Base-by-base conservation (phyloP, 2,888 invertebrate genomes). In the Petrolisthes manimaculis region DNA sequence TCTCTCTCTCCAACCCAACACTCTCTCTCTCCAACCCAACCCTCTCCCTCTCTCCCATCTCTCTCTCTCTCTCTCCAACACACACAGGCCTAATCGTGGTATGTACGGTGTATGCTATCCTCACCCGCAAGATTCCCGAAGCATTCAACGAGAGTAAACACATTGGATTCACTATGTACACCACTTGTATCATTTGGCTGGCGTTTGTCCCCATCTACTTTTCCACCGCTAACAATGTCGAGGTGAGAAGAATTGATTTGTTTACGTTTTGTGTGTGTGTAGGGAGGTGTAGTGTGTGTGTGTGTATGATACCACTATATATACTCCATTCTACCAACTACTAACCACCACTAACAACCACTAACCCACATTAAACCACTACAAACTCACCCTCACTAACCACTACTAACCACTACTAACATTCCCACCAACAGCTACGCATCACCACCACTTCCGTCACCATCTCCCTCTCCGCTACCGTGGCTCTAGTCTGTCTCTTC, bases 121-220 rank as follows among this genome's bases (percentile, higher is more conserved):
- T 98, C 80, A 98, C 98, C 0, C 95, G 99, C 91, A 99, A 99
- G 94, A 97, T 99, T 91, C 99, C 99, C 0, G 99, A 99, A 93
- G 98, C 98, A 74, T 99, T 99, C 93, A 99, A 99, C 93, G 99
- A 98, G 94, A 98, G 98, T 92, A 98, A 98, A 94, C 97, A 98
- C 94, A 98, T 98, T 92, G 98, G 99, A 95, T 99, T 99, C 94
- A 98, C 99, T 53, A 99, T 99, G 99, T 99, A 98, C 94, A 98
- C 98, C 77, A 99, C 98, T 55, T 98, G 98, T 93, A 97, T 98
- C 91, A 98, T 99, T 93, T 99, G 99, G 99, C n/a, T n/a, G n/a
- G n/a, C n/a, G n/a, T n/a, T n/a, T n/a, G n/a, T n/a, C n/a, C n/a
- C n/a, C n/a, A n/a, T 99, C 83, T 99, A 99, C 94, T 98, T 99